Percentiles rank a stretch among this genome's conserved stretches.
phyloP scores from a whole-genome alignment of 2,113 vertebrate genomes.

The Trinectes maculatus region DNA sequence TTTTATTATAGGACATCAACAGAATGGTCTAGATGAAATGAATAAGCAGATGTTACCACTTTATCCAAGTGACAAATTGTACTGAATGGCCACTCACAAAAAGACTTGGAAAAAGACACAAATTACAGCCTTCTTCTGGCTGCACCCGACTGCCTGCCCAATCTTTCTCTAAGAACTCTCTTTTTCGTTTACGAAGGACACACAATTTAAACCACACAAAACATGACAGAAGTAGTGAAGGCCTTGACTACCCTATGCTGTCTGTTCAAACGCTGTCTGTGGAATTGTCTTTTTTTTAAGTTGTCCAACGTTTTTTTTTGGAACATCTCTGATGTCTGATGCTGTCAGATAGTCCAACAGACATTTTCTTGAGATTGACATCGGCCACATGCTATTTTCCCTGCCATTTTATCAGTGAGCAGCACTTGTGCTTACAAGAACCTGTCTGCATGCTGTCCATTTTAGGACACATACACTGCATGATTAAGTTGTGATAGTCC shows the following conservation, averaged over 20 bases:
- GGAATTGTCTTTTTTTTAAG: background rate
- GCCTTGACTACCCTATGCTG: too few species aligned
- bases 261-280: background rate
- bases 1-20: background rate
- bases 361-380: background rate
- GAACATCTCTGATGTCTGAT: background rate
- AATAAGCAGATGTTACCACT: background rate
- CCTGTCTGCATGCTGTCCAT: background rate
- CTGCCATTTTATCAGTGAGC: too few species aligned
- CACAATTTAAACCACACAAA: background rate
- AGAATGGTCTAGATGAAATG: background rate
- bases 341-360: background rate
- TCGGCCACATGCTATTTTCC: too few species aligned
- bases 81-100: background rate
- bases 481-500: slow-evolving; percentile 14
- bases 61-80: background rate
- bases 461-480: background rate
- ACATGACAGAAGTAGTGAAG: background rate
- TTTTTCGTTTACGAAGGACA: background rate
- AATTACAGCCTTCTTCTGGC: background rate
- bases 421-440: background rate
- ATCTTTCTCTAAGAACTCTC: background rate
- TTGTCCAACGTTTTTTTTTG: too few species aligned
- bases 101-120: background rate
- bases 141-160: background rate